Conservation (phyloP, 1,140 invertebrate species). For the Platorchestia sp. region DNA sequence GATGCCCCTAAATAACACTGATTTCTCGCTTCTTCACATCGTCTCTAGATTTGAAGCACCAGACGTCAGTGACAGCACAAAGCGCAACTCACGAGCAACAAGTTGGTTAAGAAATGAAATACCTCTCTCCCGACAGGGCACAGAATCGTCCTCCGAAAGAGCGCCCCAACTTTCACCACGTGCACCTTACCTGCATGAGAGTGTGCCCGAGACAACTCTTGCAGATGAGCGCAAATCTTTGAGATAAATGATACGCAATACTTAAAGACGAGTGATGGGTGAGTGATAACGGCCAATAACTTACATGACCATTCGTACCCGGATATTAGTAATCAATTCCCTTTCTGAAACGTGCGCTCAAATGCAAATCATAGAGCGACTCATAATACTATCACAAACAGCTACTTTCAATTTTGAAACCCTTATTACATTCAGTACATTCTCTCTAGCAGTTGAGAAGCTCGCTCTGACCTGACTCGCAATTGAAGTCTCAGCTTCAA, state of each 20-base stretch:
- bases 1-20: neutral
- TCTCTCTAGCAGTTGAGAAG: neutral
- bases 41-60: neutral
- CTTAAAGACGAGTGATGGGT: neutral
- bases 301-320: neutral
- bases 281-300: neutral
- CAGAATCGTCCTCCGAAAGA: neutral
- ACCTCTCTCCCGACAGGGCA: neutral
- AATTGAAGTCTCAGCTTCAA: neutral
- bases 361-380: neutral
- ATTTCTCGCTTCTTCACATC: neutral
- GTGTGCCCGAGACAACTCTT: neutral
- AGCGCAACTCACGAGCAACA: neutral
- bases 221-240: neutral
- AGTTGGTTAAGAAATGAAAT: neutral
- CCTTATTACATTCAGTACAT: neutral
- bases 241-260: conserved; percentile 34
- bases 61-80: neutral
- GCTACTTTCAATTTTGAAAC: neutral
- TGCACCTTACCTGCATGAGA: neutral
- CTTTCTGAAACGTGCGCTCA: neutral
- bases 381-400: neutral
- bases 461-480: neutral
- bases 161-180: neutral
- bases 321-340: neutral